These are phyloP conservation scores for Xestia c-nigrum DNA, from an alignment of 2,888 invertebrate species.

Conservation along the genomic window DNA sequence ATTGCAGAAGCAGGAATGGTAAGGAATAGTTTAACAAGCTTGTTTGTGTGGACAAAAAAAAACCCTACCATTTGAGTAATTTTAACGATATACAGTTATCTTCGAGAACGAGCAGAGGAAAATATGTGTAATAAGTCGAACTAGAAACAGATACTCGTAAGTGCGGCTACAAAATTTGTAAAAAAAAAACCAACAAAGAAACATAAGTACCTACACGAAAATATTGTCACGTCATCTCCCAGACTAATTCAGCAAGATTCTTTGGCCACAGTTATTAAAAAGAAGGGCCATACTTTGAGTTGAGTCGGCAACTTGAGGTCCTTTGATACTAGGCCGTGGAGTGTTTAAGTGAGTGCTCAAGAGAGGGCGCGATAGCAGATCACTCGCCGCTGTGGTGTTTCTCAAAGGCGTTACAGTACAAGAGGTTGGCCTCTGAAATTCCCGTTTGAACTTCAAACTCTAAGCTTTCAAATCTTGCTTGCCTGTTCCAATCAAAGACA, in stretches of 20 bases:
- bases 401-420: conserved; percentile 72
- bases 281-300: conserved; percentile 68
- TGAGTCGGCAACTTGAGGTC: conserved; percentile 70
- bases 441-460: conserved; percentile 69
- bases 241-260: conserved; percentile 61
- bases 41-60: background rate
- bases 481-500: conserved; percentile 66
- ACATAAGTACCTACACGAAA: conserved; percentile 40
- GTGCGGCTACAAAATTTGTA: background rate
- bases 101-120: background rate
- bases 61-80: background rate
- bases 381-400: conserved; percentile 75
- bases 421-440: conserved; percentile 62
- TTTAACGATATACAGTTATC: background rate
- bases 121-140: background rate
- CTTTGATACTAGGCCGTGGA: conserved; percentile 81
- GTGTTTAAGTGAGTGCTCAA: conserved; percentile 83
- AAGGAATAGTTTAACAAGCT: too few relatives aligned
- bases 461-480: conserved; percentile 63
- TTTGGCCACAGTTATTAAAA: conserved; percentile 66
- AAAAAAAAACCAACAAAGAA: conserved; percentile 36
- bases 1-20: too few relatives aligned
- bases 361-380: conserved; percentile 75
- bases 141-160: background rate
- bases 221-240: conserved; percentile 56